Base-by-base conservation (phyloP, 1,140 invertebrate species). In the Antheraea mylitta region DNA sequence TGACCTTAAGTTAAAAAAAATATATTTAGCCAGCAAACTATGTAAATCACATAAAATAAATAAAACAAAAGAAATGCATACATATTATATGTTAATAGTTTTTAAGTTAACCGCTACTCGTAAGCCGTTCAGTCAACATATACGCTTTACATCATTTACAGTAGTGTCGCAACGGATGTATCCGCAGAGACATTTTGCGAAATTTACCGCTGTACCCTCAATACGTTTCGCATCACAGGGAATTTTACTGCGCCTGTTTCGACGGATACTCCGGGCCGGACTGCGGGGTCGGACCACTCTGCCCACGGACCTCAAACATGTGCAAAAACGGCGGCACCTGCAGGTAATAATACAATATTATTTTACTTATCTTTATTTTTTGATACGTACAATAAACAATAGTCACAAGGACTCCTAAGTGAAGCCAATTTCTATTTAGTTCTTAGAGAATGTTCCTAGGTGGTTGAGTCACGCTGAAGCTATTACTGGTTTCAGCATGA, bases 241-340 rank as follows among this genome's bases (percentile, higher is more conserved):
- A 92, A 13, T 95, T 94, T 77, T 93, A 89, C 77, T 97, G 96
- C 86, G 91, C 94, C 48, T 97, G 96, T 85, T 96, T 96, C 83
- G 89, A 95, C 67, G 95, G 95, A 60, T 97, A 96, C 86, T 94
- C 93, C 37, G 96, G 96, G 0, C 85, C 88, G 18, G 94, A 95
- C 80, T 97, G 96, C 81, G 95, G 95, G 10, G 92, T 94, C 72
- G 96, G 96, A 7, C 95, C 96, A 0, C 93, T 96, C 58, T 97
- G 96, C 82, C 92, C 93, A 45, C 93, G 94, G 60, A 93, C 93
- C 48, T 92, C 93, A 67, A 94, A 94, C 72, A 93, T 95, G 74
- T 97, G 96, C 84, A 94, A 95, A 89, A 96, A 97, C 80, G 95
- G 94, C 53, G 96, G 95, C 70, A 95, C 93, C 53, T 97, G 96